Conservation (phyloP, 2,113 vertebrate species). For the Channa argus region DNA sequence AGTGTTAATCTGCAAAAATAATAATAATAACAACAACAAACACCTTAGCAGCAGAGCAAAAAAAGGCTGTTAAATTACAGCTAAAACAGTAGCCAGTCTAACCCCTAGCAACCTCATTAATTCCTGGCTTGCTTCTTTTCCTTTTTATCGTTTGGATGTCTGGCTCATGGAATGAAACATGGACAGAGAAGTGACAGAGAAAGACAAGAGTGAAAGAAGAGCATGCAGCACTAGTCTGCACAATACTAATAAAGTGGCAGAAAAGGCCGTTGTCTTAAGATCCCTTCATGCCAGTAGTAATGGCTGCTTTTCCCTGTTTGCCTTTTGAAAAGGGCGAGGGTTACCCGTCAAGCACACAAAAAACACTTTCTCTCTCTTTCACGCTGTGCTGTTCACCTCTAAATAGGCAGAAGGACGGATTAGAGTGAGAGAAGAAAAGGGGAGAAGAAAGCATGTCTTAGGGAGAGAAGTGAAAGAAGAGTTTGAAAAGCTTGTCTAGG, state of each 20-base stretch:
- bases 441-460: slow-evolving; percentile 74
- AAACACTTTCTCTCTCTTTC: slow-evolving; percentile 77
- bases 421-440: slow-evolving; percentile 70
- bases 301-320: slow-evolving; percentile 78
- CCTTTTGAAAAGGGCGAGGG: slow-evolving; percentile 77
- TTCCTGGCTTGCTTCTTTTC: slow-evolving; percentile 47
- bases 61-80: slow-evolving; percentile 42
- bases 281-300: slow-evolving; percentile 67
- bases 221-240: slow-evolving; percentile 51
- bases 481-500: slow-evolving; percentile 73
- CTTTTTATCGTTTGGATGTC: slow-evolving; percentile 44
- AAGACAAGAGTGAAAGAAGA: slow-evolving; percentile 53
- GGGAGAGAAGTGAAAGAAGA: slow-evolving; percentile 71
- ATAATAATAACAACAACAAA: slow-evolving; percentile 27
- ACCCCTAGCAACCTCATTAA: slow-evolving; percentile 64
- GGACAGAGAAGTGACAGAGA: slow-evolving; percentile 52
- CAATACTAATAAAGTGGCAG: slow-evolving; percentile 73
- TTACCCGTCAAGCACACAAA: slow-evolving; percentile 80
- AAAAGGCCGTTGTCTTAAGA: slow-evolving; percentile 73
- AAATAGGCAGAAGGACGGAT: slow-evolving; percentile 80
- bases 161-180: slow-evolving; percentile 58
- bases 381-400: slow-evolving; percentile 76
- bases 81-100: slow-evolving; percentile 46
- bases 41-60: slow-evolving; percentile 11
- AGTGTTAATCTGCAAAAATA: slow-evolving; percentile 33